Percentiles rank a stretch among this genome's conserved stretches.
Conservation (phyloP, 2,797 vertebrate genomes). For the Gobio occitaniae region DNA sequence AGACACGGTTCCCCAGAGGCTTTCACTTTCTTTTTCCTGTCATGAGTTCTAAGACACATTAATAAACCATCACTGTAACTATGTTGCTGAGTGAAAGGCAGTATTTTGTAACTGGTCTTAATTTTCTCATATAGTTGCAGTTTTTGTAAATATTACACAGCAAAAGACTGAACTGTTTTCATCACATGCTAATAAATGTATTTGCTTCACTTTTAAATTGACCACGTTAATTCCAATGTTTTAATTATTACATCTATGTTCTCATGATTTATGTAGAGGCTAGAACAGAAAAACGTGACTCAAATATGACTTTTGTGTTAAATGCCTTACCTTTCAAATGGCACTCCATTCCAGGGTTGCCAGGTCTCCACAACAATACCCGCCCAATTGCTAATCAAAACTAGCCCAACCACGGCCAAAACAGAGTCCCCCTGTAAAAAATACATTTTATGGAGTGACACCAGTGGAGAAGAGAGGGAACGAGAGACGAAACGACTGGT, state of each 20-base stretch:
- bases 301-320: not conserved
- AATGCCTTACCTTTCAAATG: too few relatives aligned
- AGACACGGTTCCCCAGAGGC: not conserved
- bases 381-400: too few relatives aligned
- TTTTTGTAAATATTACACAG: conserved; percentile 33
- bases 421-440: too few relatives aligned
- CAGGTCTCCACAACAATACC: too few relatives aligned
- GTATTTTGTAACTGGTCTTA: conserved; percentile 39
- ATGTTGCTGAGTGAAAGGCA: conserved; percentile 39
- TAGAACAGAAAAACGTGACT: not conserved
- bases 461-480: too few relatives aligned
- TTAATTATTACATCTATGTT: not conserved
- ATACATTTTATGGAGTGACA: too few relatives aligned
- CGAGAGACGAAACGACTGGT: too few relatives aligned
- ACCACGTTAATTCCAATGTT: not conserved
- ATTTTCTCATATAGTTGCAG: not conserved
- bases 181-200: conserved; percentile 23
- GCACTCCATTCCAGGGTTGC: too few relatives aligned
- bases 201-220: not conserved
- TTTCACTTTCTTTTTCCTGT: not conserved
- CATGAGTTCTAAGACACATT: not conserved
- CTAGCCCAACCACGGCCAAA: too few relatives aligned
- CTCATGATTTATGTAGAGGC: not conserved
- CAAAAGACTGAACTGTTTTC: not conserved
- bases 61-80: conserved; percentile 10